Conservation (phyloP, 2,888 invertebrate species). For the Anagyrus pseudococci region DNA sequence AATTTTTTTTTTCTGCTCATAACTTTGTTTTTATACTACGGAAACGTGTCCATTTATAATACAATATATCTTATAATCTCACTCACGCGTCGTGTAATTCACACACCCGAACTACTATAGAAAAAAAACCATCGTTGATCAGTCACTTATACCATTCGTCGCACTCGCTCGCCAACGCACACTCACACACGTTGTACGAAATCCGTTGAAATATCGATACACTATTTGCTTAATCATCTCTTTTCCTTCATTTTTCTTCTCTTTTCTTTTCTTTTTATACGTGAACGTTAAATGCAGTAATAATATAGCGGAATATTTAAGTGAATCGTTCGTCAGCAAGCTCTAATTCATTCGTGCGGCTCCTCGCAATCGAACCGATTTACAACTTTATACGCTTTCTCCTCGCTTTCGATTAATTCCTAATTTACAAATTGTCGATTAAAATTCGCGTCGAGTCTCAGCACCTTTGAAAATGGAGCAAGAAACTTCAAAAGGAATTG, state of each 20-base stretch:
- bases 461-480: no score
- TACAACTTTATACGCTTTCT: no score
- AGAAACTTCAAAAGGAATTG: no score
- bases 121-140: conserved; percentile 22
- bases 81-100: conserved; percentile 12
- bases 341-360: conserved; percentile 1
- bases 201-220: conserved; percentile 25
- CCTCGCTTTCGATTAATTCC: neutral
- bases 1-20: conserved; percentile 6
- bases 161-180: neutral
- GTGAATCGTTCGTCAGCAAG: conserved; percentile 27
- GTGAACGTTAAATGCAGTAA: conserved; percentile 37
- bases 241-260: conserved; percentile 23
- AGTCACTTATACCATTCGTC: conserved; percentile 8
- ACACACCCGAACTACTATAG: conserved; percentile 15
- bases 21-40: conserved; percentile 20
- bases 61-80: conserved; percentile 29
- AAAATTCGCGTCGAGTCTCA: no score
- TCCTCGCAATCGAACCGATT: no score
- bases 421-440: neutral
- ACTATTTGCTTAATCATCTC: conserved; percentile 20
- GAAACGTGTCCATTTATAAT: conserved; percentile 32
- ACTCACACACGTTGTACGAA: conserved; percentile 26
- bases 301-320: conserved; percentile 35
- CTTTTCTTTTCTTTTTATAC: conserved; percentile 21